Evolutionary conservation across 2,888 invertebrate genomes (phyloP), one percentile per base, ranked within the genome.

Genomic region (Drosophila putrida): DNA sequence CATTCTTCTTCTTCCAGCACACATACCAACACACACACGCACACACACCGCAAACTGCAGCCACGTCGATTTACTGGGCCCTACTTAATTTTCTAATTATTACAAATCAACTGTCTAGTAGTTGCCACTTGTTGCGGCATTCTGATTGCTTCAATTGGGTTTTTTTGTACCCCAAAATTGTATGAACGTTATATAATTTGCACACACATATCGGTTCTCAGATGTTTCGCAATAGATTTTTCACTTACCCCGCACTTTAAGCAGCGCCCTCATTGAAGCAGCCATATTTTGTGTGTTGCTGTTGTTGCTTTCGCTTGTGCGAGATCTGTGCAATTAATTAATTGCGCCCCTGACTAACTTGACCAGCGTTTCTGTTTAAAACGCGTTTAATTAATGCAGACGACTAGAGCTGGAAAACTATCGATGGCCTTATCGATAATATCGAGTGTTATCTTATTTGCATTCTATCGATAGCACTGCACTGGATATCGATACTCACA

Each of bases 201-300:
- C 81, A 54, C 62, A 54, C 62, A 39, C 49, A 64, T 44, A 51
- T 44, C 58, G 43, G 43, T 64, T 63, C 35, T 4, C 27, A 47
- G 54, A 49, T 74, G 73, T 78, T 82, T 73, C 58, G 72, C 78
- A 71, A 81, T 71, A 70, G 69, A 39, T 75, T 55, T 66, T 59
- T 27, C 59, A 82, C 91, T 93, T 93, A 94, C 95, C 94, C 93
- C 93, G 94, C 78, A 94, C 92, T 89, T 93, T 93, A 80, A 93
- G 93, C 87, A 95, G 93, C 93, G 94, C 93, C 91, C 94, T 93
- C 80, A 93, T 93, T 80, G 94, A 93, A 84, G 94, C 93, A 90
- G 94, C 94, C 94, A 95, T 95, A 90, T 73, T 83, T 62, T 87
- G 60, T 80, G 75, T 78, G 71, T 74, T 76, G 74, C 59, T 71